These are phyloP conservation scores for Musca vetustissima DNA, from an alignment of 1,140 invertebrate species.

Conservation along the genomic window DNA sequence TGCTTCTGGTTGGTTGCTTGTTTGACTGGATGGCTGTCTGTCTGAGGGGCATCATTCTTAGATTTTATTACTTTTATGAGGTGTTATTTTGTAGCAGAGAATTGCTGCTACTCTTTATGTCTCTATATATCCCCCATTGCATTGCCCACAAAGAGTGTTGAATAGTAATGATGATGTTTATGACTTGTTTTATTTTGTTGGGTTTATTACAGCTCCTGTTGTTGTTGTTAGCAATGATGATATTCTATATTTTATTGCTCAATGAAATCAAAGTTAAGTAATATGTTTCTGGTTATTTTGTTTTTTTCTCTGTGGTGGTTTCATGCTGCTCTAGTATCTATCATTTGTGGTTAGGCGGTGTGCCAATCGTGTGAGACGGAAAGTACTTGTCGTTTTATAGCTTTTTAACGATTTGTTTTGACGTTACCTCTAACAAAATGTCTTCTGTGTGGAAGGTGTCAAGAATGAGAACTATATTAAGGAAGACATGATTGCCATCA, in stretches of 20 bases:
- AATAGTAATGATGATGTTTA: conserved; percentile 24
- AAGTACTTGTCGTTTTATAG: conserved; percentile 39
- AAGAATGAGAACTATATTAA: too few relatives aligned
- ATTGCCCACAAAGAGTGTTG: too few relatives aligned
- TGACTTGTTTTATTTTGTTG: conserved; percentile 17
- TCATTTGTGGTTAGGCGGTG: too few relatives aligned
- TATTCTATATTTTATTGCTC: too few relatives aligned
- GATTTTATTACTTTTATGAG: conserved; percentile 53
- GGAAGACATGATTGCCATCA: too few relatives aligned
- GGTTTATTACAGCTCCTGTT: not conserved
- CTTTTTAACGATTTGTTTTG: conserved; percentile 56
- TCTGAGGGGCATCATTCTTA: conserved; percentile 27
- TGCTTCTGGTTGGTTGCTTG: conserved; percentile 6
- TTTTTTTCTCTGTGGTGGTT: not conserved
- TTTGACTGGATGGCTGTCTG: not conserved
- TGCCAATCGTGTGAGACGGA: too few relatives aligned
- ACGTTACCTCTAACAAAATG: not conserved
- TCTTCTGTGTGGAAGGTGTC: too few relatives aligned
- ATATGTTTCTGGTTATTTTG: not conserved
- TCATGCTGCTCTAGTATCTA: too few relatives aligned
- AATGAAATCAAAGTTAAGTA: not conserved
- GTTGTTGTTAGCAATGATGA: too few relatives aligned
- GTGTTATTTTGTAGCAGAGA: conserved; percentile 30
- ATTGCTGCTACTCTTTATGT: not conserved
- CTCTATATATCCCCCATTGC: not conserved